Evolutionary conservation across 1,140 invertebrate genomes (phyloP).

Genomic region (Zaprionus vittiger): DNA sequence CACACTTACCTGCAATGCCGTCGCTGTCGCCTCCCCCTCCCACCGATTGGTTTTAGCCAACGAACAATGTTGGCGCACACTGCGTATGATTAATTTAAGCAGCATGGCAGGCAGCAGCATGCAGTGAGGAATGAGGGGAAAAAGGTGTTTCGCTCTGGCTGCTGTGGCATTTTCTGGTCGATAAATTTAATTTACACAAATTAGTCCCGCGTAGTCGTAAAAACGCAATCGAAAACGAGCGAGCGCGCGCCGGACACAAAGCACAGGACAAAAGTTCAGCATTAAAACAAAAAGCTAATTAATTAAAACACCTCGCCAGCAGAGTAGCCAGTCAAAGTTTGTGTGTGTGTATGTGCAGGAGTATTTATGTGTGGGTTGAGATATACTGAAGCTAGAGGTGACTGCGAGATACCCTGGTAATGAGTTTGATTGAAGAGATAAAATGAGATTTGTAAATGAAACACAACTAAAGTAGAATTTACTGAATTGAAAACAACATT

Average conservation of each 20-base stretch:
- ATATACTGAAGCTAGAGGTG: not conserved
- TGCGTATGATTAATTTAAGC: slow-evolving; percentile 82
- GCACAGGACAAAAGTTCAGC: slow-evolving; percentile 58
- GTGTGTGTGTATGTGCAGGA: not conserved
- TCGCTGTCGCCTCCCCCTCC: not conserved
- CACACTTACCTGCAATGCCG: slow-evolving; percentile 14
- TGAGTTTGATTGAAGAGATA: not conserved
- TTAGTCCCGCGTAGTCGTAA: slow-evolving; percentile 80
- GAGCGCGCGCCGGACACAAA: slow-evolving; percentile 32
- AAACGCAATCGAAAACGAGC: slow-evolving; percentile 65
- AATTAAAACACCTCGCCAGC: slow-evolving; percentile 76
- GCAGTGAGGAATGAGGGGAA: slow-evolving; percentile 5
- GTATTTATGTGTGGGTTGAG: not conserved
- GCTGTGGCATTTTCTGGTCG: slow-evolving; percentile 78
- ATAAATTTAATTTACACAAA: slow-evolving; percentile 83
- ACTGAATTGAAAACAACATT: too few relatives aligned
- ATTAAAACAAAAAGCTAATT: slow-evolving; percentile 81
- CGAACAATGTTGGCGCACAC: slow-evolving; percentile 43
- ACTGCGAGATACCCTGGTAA: slow-evolving; percentile 6
- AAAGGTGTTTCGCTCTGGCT: slow-evolving; percentile 46
- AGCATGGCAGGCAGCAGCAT: slow-evolving; percentile 35
- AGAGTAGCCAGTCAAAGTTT: slow-evolving; percentile 10
- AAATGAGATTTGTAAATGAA: too few relatives aligned
- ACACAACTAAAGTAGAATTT: too few relatives aligned
- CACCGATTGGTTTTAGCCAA: slow-evolving; percentile 11